These are phyloP conservation scores for Xanthia icteritia DNA, from an alignment of 2,888 invertebrate genomes.

Conservation along the genomic window DNA sequence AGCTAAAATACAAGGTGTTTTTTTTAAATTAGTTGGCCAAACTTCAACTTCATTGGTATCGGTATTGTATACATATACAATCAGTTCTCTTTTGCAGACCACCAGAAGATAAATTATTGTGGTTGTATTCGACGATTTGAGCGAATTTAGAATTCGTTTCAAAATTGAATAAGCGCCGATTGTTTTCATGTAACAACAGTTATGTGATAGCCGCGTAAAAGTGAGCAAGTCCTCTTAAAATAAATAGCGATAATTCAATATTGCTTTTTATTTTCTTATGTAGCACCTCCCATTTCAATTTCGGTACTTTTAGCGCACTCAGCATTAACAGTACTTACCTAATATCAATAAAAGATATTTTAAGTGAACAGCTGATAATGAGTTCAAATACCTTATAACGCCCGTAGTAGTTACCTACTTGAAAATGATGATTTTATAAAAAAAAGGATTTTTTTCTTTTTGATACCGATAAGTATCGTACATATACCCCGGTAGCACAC, in stretches of 20 bases:
- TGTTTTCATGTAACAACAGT: background rate
- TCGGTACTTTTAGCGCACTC: too few species aligned
- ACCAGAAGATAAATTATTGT: background rate
- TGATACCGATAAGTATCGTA: background rate
- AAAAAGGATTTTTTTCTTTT: background rate
- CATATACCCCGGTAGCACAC: too few species aligned
- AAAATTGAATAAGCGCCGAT: background rate
- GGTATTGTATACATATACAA: background rate
- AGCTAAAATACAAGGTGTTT: slow-evolving; percentile 17
- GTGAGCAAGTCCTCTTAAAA: background rate
- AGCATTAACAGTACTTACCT: background rate
- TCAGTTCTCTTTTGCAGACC: too few species aligned
- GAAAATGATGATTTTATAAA: background rate
- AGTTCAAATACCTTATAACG: background rate
- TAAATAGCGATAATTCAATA: background rate
- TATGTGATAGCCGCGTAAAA: background rate
- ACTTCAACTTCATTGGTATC: background rate
- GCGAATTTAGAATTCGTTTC: background rate
- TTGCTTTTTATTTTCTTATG: background rate
- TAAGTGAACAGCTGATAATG: background rate
- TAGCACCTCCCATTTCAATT: background rate
- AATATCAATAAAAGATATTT: background rate
- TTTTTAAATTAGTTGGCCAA: background rate
- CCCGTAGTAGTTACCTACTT: background rate
- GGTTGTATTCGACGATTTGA: background rate